Percentiles rank a stretch among this genome's conserved stretches.
phyloP scores from a whole-genome alignment of 2,113 vertebrate species.

The Onychorhynchus coronatus region DNA sequence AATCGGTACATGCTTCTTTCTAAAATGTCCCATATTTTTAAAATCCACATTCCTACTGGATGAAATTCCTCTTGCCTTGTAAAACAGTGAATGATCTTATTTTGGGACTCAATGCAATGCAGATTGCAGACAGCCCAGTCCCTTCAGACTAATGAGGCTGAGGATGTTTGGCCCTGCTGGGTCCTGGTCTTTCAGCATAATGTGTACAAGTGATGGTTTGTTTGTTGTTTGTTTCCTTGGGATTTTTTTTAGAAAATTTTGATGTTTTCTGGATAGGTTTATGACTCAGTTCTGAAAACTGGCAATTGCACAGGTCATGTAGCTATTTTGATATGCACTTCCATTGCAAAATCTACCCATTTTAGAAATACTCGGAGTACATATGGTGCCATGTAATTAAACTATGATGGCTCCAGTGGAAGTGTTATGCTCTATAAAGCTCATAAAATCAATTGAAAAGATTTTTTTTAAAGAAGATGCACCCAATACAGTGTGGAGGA shows the following conservation, averaged over 20 bases:
- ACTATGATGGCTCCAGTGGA: neutral
- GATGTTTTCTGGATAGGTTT: neutral
- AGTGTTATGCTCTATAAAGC: neutral
- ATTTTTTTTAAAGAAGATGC: neutral
- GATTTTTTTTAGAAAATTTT: neutral
- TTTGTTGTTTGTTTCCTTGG: neutral
- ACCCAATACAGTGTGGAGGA: neutral
- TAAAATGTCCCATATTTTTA: neutral
- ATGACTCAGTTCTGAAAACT: neutral
- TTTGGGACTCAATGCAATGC: fast-evolving
- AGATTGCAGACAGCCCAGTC: neutral
- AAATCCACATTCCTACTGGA: neutral
- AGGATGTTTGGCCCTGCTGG: neutral
- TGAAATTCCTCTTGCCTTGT: neutral
- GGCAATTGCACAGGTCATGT: neutral
- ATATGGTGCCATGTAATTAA: neutral
- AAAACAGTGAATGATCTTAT: neutral
- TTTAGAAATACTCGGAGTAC: conserved; percentile 8
- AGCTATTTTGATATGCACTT: neutral
- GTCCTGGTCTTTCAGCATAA: neutral
- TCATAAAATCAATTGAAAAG: neutral
- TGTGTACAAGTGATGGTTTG: neutral
- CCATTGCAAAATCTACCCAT: neutral
- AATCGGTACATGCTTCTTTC: neutral
- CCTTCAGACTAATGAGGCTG: neutral